Evolutionary conservation across 2,797 vertebrate species (phyloP), one percentile per base, ranked within the genome.

Genomic region (Hafferia zeledoni): DNA sequence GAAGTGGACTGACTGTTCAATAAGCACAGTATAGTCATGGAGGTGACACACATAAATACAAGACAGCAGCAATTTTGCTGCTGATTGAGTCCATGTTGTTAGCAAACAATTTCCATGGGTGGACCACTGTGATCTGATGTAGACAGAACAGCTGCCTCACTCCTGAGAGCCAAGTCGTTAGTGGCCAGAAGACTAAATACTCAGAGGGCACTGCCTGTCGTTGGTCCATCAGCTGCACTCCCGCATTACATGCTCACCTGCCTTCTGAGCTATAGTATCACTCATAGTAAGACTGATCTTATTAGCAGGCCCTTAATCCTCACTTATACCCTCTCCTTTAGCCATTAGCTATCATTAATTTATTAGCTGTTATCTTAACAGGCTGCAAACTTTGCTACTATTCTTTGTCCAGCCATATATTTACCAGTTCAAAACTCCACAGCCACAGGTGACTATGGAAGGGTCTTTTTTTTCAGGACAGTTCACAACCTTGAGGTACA

Each of bases 121-220:
- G 0, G 41, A 20, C 37, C 3, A 4, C 6, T 16, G 2, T 0
- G 1, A 24, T 6, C 11, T 10, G 23, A 33, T 17, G 65, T 7
- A 12, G 39, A 4, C 5, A 27, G 41, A 43, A 43, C 3, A 24
- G 46, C n/a, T 46, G 17, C 46, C 16, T 65, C 1, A 30, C 6
- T 27, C 46, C 75, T 4, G 16, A 39, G 25, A 43, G 57, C 7
- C 2, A 13, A 35, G 13, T 13, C 35, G 55, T 19, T 0, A 8
- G 1, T 3, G 12, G 11, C 65, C 22, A 4, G 8, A 16, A 60
- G 33, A 43, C 12, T 5, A 0, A 69, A 35, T 2, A 59, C 15
- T 10, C n/a, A 10, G 28, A 3, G 14, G 11, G 22, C 43, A 5
- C 0, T 31, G 13, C 31, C 49, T n/a, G 3, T 5, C 7, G 8